These are phyloP conservation scores for Dorcus hopei DNA, from an alignment of 2,888 invertebrate genomes.

Conservation along the genomic window DNA sequence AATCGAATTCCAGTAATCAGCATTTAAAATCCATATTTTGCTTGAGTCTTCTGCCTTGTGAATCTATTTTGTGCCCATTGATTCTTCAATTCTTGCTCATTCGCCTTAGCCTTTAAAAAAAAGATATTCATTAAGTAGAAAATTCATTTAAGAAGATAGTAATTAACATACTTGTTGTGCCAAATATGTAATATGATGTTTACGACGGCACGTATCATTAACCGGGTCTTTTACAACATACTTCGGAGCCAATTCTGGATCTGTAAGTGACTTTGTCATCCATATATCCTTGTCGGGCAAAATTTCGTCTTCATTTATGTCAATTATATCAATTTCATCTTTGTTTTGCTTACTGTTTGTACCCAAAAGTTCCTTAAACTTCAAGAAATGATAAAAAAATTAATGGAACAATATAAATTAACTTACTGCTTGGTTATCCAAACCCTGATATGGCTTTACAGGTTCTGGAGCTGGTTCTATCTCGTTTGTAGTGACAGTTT, in stretches of 20 bases:
- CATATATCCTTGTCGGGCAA: conserved; percentile 77
- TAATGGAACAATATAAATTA: neutral
- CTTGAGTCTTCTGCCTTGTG: conserved; percentile 83
- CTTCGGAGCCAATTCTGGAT: conserved; percentile 58
- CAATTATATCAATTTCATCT: conserved; percentile 72
- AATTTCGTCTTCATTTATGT: conserved; percentile 78
- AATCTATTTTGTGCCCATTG: conserved; percentile 89
- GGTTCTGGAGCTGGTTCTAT: conserved; percentile 51
- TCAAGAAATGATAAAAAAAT: conserved; percentile 13
- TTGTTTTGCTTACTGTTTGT: conserved; percentile 57
- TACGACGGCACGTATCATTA: conserved; percentile 60
- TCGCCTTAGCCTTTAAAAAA: conserved; percentile 83
- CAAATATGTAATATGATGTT: conserved; percentile 95
- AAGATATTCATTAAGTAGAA: conserved; percentile 21
- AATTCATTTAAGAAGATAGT: conserved; percentile 2
- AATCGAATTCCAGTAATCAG: too few species aligned
- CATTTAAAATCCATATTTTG: conserved; percentile 89
- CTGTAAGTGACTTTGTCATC: conserved; percentile 71
- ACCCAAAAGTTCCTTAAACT: conserved; percentile 69
- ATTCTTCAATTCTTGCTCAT: conserved; percentile 89
- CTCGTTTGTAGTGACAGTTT: conserved; percentile 45
- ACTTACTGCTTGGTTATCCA: conserved; percentile 52
- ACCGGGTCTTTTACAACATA: conserved; percentile 55
- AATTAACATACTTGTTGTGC: conserved; percentile 65
- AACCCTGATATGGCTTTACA: conserved; percentile 48